Evolutionary conservation across 1,140 invertebrate genomes (phyloP).

Genomic region (Trialeurodes vaporariorum): DNA sequence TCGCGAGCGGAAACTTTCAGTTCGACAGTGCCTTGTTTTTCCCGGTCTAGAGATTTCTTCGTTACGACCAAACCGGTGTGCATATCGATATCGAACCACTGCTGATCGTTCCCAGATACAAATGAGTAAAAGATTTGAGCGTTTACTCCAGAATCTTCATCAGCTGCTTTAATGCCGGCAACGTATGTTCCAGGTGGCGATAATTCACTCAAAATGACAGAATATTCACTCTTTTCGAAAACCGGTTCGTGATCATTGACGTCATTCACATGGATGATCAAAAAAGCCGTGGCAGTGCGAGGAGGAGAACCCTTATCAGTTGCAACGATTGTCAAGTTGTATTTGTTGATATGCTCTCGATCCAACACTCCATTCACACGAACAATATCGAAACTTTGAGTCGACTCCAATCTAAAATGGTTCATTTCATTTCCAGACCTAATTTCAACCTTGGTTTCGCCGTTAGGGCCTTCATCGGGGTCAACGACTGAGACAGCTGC

Average conservation of each 20-base stretch:
- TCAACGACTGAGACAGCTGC: constrained; percentile 88
- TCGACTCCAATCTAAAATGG: constrained; percentile 77
- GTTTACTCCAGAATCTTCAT: constrained; percentile 82
- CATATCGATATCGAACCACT: constrained; percentile 76
- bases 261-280: constrained; percentile 88
- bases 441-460: constrained; percentile 72
- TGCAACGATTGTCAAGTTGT: constrained; percentile 84
- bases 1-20: constrained; percentile 73
- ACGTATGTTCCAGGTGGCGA: constrained; percentile 77
- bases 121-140: constrained; percentile 79
- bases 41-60: constrained; percentile 64
- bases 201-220: constrained; percentile 72
- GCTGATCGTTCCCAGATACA: constrained; percentile 70
- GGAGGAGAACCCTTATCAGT: constrained; percentile 77
- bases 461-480: constrained; percentile 79
- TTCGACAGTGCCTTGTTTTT: constrained; percentile 69
- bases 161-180: constrained; percentile 74
- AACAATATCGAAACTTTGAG: constrained; percentile 74
- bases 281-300: constrained; percentile 66
- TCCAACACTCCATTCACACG: constrained; percentile 84
- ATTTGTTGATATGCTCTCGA: constrained; percentile 81
- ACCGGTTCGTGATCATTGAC: constrained; percentile 90
- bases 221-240: constrained; percentile 87
- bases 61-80: constrained; percentile 79
- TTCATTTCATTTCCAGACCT: constrained; percentile 77